phyloP scores from a whole-genome alignment of 2,888 invertebrate species.

The Nezara viridula region DNA sequence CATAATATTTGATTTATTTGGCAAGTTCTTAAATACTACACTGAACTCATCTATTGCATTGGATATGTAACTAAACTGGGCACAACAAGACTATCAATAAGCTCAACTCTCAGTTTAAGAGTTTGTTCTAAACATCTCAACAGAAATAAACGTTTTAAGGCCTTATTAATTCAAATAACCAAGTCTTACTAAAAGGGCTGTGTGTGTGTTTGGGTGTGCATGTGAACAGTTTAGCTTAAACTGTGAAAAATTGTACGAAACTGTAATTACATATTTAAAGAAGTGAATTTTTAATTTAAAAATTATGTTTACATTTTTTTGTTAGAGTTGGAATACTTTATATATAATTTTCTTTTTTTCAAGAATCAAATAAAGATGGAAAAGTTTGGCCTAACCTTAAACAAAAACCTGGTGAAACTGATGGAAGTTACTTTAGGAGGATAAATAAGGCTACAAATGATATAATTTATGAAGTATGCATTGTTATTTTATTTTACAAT shows the following conservation, averaged over 20 bases:
- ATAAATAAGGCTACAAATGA: conserved; percentile 77
- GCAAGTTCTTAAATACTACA: too few relatives aligned
- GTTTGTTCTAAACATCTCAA: too few relatives aligned
- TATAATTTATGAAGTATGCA: conserved; percentile 72
- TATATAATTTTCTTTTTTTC: background rate
- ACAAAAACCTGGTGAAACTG: conserved; percentile 76
- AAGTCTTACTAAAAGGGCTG: background rate
- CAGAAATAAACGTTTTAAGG: background rate
- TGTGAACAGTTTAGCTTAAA: background rate
- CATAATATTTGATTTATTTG: too few relatives aligned
- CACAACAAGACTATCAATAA: too few relatives aligned
- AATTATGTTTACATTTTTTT: too few relatives aligned
- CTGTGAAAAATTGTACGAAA: too few relatives aligned
- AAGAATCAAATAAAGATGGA: conserved; percentile 45
- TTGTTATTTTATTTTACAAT: conserved; percentile 18
- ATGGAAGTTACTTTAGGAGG: conserved; percentile 76
- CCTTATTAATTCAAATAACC: background rate
- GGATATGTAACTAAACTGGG: too few relatives aligned
- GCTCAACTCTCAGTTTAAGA: too few relatives aligned
- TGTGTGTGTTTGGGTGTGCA: background rate
- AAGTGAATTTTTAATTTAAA: too few relatives aligned
- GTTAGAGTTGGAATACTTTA: too few relatives aligned
- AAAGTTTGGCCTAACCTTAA: conserved; percentile 71
- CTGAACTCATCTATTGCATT: too few relatives aligned
- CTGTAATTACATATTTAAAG: too few relatives aligned